Base-by-base conservation (phyloP, 2,888 invertebrate genomes). In the Unio delphinus region DNA sequence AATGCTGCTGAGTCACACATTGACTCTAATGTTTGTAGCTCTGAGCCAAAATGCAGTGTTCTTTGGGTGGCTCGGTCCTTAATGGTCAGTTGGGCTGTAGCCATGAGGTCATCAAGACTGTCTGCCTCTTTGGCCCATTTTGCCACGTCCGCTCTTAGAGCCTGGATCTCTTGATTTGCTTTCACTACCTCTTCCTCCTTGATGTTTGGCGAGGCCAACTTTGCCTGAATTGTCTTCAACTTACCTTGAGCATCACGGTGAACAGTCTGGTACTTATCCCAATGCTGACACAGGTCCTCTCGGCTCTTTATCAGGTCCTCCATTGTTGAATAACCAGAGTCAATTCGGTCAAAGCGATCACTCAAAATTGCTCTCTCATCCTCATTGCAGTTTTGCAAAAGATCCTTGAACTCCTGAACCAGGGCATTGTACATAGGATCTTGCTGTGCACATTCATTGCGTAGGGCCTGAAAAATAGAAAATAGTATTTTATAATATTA, bases 391-490 rank as follows among this genome's bases (percentile, higher is more conserved):
- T 90, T 18, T 93, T 81, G 81, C 0, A 94, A 93, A 81, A 96
- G 92, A 70, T 93, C 93, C 84, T 95, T 95, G 0, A 97, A 93
- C 91, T 96, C 95, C 79, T 94, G 93, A 81, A 95, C 95, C 78
- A 97, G 95, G 3, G 93, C 92, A 75, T 94, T 92, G 79, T 96
- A 95, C 61, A 92, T 92, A 0, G 95, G 93, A 82, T 95, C 94
- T 84, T 95, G 95, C 61, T 96, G 95, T 3, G 94, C 94, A 87
- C 95, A 95, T 85, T 97, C 97, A 89, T 95, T 95, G 68, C 95
- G 91, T 34, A 96, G 91, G 0, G 93, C 93, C 88, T 96, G 95
- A n/a, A 74, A 7, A 34, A 34, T 6, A 34, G 34, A 34, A 34
- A 74, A 61, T 11, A 8, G 11, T 45, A 45, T 3, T 15, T 45